These are phyloP conservation scores for Oxygymnocypris stewartii DNA, from an alignment of 2,113 vertebrate species.

Conservation along the genomic window DNA sequence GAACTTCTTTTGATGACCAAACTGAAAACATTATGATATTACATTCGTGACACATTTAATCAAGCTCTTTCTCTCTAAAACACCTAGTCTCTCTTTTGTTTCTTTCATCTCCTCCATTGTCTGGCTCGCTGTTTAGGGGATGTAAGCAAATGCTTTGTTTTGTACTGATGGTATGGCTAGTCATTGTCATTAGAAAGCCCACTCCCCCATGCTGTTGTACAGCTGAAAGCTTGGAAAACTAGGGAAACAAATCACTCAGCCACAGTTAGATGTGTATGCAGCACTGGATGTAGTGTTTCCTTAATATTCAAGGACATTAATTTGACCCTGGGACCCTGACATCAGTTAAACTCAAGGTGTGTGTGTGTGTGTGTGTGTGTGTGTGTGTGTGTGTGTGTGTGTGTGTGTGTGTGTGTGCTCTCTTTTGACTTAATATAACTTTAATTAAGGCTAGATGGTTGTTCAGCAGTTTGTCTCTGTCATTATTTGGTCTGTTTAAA, in stretches of 20 bases:
- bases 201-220: slow-evolving; percentile 28
- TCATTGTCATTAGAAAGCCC: slow-evolving; percentile 39
- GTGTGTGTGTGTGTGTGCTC: too few species aligned
- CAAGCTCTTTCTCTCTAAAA: background rate
- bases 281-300: background rate
- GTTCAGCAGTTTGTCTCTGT: background rate
- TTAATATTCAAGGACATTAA: background rate
- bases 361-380: background rate
- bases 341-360: slow-evolving; percentile 39
- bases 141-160: slow-evolving; percentile 62
- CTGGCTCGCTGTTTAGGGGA: slow-evolving; percentile 44
- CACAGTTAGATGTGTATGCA: background rate
- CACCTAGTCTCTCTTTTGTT: background rate
- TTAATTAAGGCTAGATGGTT: background rate
- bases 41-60: background rate
- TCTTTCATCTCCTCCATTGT: slow-evolving; percentile 43
- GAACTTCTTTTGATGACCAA: background rate
- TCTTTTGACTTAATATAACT: background rate
- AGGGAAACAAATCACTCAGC: slow-evolving; percentile 1
- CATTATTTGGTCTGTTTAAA: background rate
- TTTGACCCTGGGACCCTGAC: background rate
- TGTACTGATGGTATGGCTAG: slow-evolving; percentile 33
- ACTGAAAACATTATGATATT: background rate
- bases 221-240: slow-evolving; percentile 30
- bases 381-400: too few species aligned